Evolutionary conservation across 2,113 vertebrate species (phyloP), one percentile per base, ranked within the genome.

Genomic region (Rhabdomys dilectus): DNA sequence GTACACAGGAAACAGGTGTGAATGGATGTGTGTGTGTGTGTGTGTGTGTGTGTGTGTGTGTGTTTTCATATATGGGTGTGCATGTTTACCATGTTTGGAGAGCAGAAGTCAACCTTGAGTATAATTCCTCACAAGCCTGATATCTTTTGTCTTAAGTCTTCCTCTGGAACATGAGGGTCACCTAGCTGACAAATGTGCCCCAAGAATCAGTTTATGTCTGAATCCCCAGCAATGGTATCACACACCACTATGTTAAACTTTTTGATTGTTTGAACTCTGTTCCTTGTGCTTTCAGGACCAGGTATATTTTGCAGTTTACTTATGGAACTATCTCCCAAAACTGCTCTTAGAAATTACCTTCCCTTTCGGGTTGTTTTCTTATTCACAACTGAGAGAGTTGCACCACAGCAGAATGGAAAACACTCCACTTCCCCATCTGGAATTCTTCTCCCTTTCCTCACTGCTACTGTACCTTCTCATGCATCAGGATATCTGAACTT

Each of bases 401-500:
- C n/a, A 34, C 5, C 22, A 84, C 7, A 72, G 0, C 26, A 29
- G 53, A 56, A 16, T 56, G 77, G 15, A 34, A 56, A 81, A 73
- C 3, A 73, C 31, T 7, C 76, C 29, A 73, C 24, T 5, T 34
- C 13, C 3, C 3, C 16, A 0, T 12, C 8, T 5, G 31, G 34
- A 85, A 68, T 24, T 53, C 11, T 15, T 0, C 39, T 5, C 3
- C 15, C 53, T 58, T 58, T 21, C 58, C 12, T 58, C 58, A 24
- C 2, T 58, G 29, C 39, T 0, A 29, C 3, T 1, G 1, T 0
- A 0, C 58, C 17, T 64, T 5, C 5, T 3, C 26, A 16, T 64
- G 22, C 13, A 5, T 11, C 4, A 16, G 6, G 8, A 31, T 11
- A n/a, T 81, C 13, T 34, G 15, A 0, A 3, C 4, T 26, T 87